Percentiles rank a stretch among this genome's conserved stretches.
These are phyloP conservation scores for Drosophila parthenogenetica DNA, from an alignment of 2,888 invertebrate species.

Conservation along the genomic window DNA sequence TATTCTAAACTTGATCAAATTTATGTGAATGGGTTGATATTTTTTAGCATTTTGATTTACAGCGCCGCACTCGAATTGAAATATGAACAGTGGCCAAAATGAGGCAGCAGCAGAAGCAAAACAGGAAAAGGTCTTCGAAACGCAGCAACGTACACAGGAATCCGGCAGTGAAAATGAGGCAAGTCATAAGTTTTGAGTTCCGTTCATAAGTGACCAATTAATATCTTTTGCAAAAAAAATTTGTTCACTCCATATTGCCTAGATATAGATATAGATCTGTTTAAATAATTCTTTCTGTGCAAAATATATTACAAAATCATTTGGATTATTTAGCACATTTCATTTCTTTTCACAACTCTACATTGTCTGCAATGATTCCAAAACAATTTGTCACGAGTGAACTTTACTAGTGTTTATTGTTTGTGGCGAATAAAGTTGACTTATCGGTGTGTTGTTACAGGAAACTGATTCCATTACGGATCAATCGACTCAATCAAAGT, in stretches of 20 bases:
- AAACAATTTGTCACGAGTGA: not conserved
- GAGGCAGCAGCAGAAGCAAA: constrained; percentile 78
- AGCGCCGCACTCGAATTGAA: constrained; percentile 61
- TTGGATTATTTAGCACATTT: no score
- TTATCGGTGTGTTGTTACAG: constrained; percentile 41
- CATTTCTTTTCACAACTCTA: not conserved
- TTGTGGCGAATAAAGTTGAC: not conserved
- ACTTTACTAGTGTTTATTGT: not conserved
- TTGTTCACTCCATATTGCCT: no score
- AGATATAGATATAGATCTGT: no score
- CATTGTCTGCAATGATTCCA: no score
- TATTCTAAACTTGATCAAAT: constrained; percentile 53
- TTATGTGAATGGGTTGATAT: constrained; percentile 44
- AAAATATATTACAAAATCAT: no score
- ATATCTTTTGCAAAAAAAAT: not conserved
- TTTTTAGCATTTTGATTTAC: constrained; percentile 20
- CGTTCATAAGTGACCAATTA: constrained; percentile 6
- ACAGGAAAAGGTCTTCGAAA: constrained; percentile 80
- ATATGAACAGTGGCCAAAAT: constrained; percentile 83
- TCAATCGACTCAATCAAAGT: constrained; percentile 80
- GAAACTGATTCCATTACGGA: constrained; percentile 83
- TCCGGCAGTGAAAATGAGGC: constrained; percentile 83
- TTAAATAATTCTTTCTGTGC: no score
- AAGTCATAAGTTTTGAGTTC: constrained; percentile 25
- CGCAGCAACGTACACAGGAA: constrained; percentile 79